These are phyloP conservation scores for Corella eumyota DNA, from an alignment of 23 tunicate genomes.

Conservation along the genomic window DNA sequence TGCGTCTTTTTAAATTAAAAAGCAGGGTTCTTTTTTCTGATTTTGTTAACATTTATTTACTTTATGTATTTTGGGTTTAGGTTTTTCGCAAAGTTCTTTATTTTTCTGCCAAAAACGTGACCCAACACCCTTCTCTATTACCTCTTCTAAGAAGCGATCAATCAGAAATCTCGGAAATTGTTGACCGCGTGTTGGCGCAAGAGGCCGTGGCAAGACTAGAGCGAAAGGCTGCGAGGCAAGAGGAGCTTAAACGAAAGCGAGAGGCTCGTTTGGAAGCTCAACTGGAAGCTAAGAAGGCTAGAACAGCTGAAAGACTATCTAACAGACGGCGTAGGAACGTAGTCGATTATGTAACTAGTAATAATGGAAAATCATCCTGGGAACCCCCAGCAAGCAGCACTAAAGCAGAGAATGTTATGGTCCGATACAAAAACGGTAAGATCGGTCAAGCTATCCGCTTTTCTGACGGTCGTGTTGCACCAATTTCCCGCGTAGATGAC, in stretches of 20 bases:
- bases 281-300: not conserved
- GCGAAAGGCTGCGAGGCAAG: constrained; percentile 18
- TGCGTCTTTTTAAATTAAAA: not conserved
- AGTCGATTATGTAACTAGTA: not conserved
- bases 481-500: constrained; percentile 32
- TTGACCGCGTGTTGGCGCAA: constrained; percentile 27
- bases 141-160: constrained; percentile 30
- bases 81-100: constrained; percentile 24
- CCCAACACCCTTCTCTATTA: constrained; percentile 22
- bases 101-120: constrained; percentile 14
- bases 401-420: constrained; percentile 14
- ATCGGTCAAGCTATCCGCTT: constrained; percentile 45
- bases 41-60: not conserved
- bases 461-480: constrained; percentile 53
- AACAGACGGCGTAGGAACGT: too few species aligned
- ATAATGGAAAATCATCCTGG: constrained; percentile 2
- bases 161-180: constrained; percentile 28
- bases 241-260: constrained; percentile 23
- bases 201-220: constrained; percentile 33
- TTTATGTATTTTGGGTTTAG: constrained; percentile 5
- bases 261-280: constrained; percentile 5
- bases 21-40: not conserved
- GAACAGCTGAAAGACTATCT: too few species aligned
- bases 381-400: constrained; percentile 9
- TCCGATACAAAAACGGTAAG: constrained; percentile 52